Evolutionary conservation across 2,888 invertebrate genomes (phyloP), one percentile per base, ranked within the genome.

Genomic region (Tetrapedia diversipes): DNA sequence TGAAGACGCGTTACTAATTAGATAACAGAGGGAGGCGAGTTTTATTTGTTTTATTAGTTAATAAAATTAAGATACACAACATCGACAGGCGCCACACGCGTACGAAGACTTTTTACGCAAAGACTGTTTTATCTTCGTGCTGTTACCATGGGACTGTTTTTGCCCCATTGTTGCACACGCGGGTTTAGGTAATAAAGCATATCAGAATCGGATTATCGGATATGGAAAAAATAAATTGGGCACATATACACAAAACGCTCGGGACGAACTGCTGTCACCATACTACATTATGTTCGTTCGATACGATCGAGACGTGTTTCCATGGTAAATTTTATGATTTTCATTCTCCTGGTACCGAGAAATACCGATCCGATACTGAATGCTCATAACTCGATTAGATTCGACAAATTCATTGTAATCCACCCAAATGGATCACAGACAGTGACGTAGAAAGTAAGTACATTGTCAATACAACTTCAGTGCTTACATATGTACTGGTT

Each of bases 71-170:
- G 43, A 10, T 45, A 71, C 39, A 24, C 53, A 61, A 75, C 34
- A 68, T 63, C 70, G 64, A 77, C 51, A 32, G 43, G 59, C 69
- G 59, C 45, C 45, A 61, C 51, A 61, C 57, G 54, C 69, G 57
- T 72, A 73, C 77, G 67, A 77, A 73, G 73, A 66, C 72, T 77
- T 77, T 54, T 73, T 64, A 77, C 76, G 65, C 65, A 77, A 77
- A 77, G 77, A 77, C 77, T 77, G 77, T 69, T 69, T 66, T 53
- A 75, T 65, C 56, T 60, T 53, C 61, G 57, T 51, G 53, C 14
- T 63, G 61, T 56, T 54, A 22, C 22, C n/a, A 32, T n/a, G 63
- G 32, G 63, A 54, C 37, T 47, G 32, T 54, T 67, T 61, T 66
- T 60, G 37, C 32, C 22, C 56, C 8, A 27, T 41, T 49, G 74